Conservation (phyloP, 2,888 invertebrate genomes). For the Nemurella pictetii region DNA sequence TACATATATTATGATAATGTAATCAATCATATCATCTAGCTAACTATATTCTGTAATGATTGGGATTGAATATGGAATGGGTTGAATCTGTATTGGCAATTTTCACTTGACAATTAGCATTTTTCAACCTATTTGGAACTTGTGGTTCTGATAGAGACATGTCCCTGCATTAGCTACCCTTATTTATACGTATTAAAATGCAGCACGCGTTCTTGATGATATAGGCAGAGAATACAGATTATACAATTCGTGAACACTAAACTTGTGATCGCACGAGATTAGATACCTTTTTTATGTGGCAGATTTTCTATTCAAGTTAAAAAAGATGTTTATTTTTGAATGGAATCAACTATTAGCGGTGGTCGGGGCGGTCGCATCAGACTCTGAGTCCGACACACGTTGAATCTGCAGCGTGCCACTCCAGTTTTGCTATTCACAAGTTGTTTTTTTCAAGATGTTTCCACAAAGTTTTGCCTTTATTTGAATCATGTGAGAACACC, state of each 20-base stretch:
- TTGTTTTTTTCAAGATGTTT: neutral
- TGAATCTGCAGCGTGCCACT: neutral
- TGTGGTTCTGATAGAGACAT: too few species aligned
- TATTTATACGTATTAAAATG: slow-evolving; percentile 25
- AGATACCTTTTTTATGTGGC: slow-evolving; percentile 11
- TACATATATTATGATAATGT: neutral
- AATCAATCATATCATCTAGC: neutral
- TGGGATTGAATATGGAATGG: neutral
- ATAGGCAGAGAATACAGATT: slow-evolving; percentile 8
- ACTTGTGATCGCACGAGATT: slow-evolving; percentile 15
- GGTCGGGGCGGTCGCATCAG: neutral
- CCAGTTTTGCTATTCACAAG: slow-evolving; percentile 1
- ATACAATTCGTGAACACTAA: neutral
- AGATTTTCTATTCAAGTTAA: neutral
- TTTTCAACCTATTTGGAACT: too few species aligned
- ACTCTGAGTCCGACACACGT: neutral
- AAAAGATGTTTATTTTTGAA: slow-evolving; percentile 20
- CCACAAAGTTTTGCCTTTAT: neutral
- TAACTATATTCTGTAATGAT: neutral
- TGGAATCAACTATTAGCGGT: slow-evolving; percentile 14
- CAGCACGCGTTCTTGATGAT: slow-evolving; percentile 3
- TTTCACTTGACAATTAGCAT: too few species aligned
- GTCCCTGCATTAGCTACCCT: too few species aligned
- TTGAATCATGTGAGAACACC: neutral
- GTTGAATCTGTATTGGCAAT: neutral